Base-by-base conservation (phyloP, 2,797 vertebrate species). In the Chelmon rostratus region DNA sequence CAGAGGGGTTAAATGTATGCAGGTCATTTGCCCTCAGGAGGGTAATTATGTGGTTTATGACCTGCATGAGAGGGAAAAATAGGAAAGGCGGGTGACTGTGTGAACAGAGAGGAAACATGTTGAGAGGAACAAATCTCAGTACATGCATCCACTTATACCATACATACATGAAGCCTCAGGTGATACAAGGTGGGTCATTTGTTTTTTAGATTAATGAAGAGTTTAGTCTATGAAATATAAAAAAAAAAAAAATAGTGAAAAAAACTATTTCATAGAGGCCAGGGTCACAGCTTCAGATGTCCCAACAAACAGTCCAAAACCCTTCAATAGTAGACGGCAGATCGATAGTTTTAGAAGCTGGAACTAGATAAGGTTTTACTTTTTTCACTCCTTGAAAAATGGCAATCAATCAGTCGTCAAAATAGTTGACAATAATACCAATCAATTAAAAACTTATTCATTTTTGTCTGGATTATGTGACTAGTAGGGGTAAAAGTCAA, bases 1-100 rank as follows among this genome's bases (percentile, higher is more conserved):
- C 40, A 81, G 37, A 68, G 47, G 16, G 19, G 72, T 38, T 74
- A 62, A 73, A 65, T 79, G 61, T 72, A 73, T 69, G 49, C 72
- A 76, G 54, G 64, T 70, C 47, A 58, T 78, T 64, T 49, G 8
- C 62, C 64, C 73, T 47, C 35, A 58, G 56, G 83, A 81, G 58
- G 53, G 63, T 64, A 47, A 83, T 81, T 74, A 68, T 56, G 68
- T 46, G 47, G 57, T 83, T 65, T 70, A 31, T 8, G 54, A 64
- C 44, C 56, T 62, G 73, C 38, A 31, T 61, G 16, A 46, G 31
- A 68, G 50, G 25, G 76, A 70, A 72, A 76, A 68, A n/a, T 33
- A 28, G 23, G 28, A 46, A 63, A 62, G 28, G 21, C 28, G 28
- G 23, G 50, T 3, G 4, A 53, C 23, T 49, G 40, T 57, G 56